Percentiles rank a stretch among this genome's conserved stretches.
phyloP scores from a whole-genome alignment of 1,140 invertebrate genomes.

The Brachionus paranguensis region DNA sequence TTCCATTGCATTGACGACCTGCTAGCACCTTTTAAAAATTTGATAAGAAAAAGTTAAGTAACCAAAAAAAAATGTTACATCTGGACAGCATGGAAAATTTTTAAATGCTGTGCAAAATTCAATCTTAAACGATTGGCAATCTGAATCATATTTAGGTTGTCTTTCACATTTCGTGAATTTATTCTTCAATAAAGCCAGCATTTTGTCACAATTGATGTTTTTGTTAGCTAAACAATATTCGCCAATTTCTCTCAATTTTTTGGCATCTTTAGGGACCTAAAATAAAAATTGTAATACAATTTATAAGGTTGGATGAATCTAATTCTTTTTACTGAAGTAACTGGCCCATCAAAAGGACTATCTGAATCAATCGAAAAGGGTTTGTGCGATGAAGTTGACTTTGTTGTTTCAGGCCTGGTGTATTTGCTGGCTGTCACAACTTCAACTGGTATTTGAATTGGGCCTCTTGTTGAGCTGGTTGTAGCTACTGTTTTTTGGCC shows the following conservation, averaged over 20 bases:
- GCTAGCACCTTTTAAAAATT: conserved; percentile 4
- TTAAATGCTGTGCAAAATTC: conserved; percentile 28
- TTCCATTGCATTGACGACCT: conserved; percentile 17
- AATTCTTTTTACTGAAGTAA: not conserved
- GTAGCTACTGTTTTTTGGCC: not conserved
- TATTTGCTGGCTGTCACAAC: not conserved
- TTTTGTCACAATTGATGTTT: conserved; percentile 23
- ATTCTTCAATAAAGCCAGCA: not conserved
- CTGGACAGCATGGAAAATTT: conserved; percentile 30
- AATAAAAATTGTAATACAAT: not conserved
- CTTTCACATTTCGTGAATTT: conserved; percentile 26
- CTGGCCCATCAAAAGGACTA: conserved; percentile 32
- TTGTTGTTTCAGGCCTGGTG: not conserved
- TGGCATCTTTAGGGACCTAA: not conserved
- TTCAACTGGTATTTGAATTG: not conserved
- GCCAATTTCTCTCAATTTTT: conserved; percentile 29
- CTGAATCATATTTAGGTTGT: not conserved
- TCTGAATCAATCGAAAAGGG: not conserved
- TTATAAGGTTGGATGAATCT: too few species aligned
- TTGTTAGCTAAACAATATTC: not conserved
- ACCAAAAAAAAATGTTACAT: not conserved
- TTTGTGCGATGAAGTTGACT: not conserved
- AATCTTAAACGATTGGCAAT: conserved; percentile 27
- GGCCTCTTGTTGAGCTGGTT: not conserved
- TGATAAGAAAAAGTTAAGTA: not conserved